Base-by-base conservation (phyloP, 2,113 vertebrate genomes). In the Leucopsar rothschildi region DNA sequence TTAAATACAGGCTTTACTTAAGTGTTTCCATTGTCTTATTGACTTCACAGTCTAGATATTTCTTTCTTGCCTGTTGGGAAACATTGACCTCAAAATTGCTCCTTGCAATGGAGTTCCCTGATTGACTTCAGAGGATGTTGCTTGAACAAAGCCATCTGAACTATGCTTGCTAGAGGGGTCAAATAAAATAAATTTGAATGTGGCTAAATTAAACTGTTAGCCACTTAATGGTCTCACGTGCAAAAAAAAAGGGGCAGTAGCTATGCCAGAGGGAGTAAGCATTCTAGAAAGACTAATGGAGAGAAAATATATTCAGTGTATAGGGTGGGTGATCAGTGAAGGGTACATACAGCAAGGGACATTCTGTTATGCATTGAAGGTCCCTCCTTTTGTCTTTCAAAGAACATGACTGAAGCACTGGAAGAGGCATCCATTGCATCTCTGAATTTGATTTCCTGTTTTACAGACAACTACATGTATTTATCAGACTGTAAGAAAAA, bases 31-130 rank as follows among this genome's bases (percentile, higher is more conserved):
- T 90, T 91, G 68, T 95, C 44, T 92, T 25, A 59, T 49, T 92
- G 79, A 78, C 92, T 90, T 86, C 31, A 49, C n/a, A 50, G 35
- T 60, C 39, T 77, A 63, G 52, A 53, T 92, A 78, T 63, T 93
- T 86, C 39, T 91, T 92, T 76, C 61, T 93, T 78, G 53, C 49
- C 33, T 81, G 4, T 68, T 97, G 60, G 79, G 90, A 97, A 93
- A 78, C 12, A 70, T 16, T 81, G 71, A 90, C 85, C 71, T 93
- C 76, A 81, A 16, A 80, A 33, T 77, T 77, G 13, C 24, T 88
- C 7, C 33, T 64, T 70, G n/a, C 44, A 24, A 21, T 86, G 59
- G 75, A 90, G 42, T 80, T 93, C 63, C 29, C 24, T 65, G 35
- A 72, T 85, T 82, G 70, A 69, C 78, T 92, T 94, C 6, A 39